These are phyloP conservation scores for Antheraea mylitta DNA, from an alignment of 1,140 invertebrate species.

Conservation along the genomic window DNA sequence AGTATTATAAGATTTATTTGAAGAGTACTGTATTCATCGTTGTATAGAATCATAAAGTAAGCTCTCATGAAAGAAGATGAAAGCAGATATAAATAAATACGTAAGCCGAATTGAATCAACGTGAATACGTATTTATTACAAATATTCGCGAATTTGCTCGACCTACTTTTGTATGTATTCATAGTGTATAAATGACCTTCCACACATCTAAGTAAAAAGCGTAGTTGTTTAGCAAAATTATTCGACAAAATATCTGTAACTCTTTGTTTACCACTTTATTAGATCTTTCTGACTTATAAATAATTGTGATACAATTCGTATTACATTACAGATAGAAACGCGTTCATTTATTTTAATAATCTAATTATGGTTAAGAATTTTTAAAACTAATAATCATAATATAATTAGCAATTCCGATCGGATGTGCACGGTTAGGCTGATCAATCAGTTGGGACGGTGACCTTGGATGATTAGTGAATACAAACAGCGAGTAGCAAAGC, in stretches of 20 bases:
- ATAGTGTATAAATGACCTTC: not conserved
- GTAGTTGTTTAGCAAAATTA: not conserved
- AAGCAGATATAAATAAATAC: slow-evolving; percentile 17
- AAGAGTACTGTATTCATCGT: not conserved
- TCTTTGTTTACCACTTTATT: not conserved
- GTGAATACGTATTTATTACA: slow-evolving; percentile 21
- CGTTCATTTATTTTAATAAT: slow-evolving; percentile 22
- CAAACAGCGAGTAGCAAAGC: slow-evolving; percentile 53
- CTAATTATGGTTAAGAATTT: slow-evolving; percentile 32
- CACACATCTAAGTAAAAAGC: not conserved
- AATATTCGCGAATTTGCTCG: slow-evolving; percentile 4
- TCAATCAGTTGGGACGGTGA: slow-evolving; percentile 57
- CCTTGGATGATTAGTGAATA: slow-evolving; percentile 67
- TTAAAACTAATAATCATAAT: slow-evolving; percentile 30
- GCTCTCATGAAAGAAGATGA: not conserved
- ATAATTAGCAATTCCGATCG: slow-evolving; percentile 52
- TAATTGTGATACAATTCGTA: no score
- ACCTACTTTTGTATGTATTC: not conserved
- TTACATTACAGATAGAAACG: not conserved
- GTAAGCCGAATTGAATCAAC: slow-evolving; percentile 26
- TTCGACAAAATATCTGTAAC: not conserved
- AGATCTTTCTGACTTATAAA: no score
- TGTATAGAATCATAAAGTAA: not conserved
- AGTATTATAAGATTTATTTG: no score
- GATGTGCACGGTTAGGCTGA: slow-evolving; percentile 54